Conservation (phyloP, 2,888 invertebrate species). For the Lasius fuliginosus region DNA sequence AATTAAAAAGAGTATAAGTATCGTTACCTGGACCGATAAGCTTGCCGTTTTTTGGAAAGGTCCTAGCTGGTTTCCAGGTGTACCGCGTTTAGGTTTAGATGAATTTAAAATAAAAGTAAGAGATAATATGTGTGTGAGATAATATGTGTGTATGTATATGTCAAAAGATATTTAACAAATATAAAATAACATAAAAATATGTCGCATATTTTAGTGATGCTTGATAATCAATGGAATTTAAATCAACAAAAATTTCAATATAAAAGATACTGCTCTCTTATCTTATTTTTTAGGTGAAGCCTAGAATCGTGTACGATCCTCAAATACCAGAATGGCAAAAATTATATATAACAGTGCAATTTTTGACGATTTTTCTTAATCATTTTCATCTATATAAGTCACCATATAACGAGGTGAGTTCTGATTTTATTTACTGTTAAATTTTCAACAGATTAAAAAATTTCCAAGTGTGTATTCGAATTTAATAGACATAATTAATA, state of each 20-base stretch:
- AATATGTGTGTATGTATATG: too few species aligned
- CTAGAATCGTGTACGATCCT: conserved; percentile 90
- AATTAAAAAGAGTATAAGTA: conserved; percentile 88
- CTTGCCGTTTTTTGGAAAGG: conserved; percentile 92
- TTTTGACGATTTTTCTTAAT: conserved; percentile 89
- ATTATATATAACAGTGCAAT: conserved; percentile 90
- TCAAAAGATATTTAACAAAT: not conserved
- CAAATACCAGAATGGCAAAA: conserved; percentile 90
- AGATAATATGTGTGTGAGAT: conserved; percentile 66
- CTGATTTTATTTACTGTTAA: not conserved
- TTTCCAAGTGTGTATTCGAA: not conserved
- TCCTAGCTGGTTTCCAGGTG: conserved; percentile 95
- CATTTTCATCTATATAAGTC: conserved; percentile 89
- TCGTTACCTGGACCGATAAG: conserved; percentile 89
- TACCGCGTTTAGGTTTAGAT: conserved; percentile 91
- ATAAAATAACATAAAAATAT: not conserved
- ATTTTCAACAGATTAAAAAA: not conserved
- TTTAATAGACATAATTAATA: not conserved
- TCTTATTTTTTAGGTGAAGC: conserved; percentile 87
- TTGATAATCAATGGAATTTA: not conserved
- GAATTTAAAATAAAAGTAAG: conserved; percentile 92
- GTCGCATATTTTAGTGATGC: not conserved
- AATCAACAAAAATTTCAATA: conserved; percentile 3
- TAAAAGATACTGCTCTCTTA: conserved; percentile 12
- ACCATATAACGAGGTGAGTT: conserved; percentile 82